Evolutionary conservation across 2,797 vertebrate species (phyloP), one percentile per base, ranked within the genome.

Genomic region (Oceanodroma leucorhoa): DNA sequence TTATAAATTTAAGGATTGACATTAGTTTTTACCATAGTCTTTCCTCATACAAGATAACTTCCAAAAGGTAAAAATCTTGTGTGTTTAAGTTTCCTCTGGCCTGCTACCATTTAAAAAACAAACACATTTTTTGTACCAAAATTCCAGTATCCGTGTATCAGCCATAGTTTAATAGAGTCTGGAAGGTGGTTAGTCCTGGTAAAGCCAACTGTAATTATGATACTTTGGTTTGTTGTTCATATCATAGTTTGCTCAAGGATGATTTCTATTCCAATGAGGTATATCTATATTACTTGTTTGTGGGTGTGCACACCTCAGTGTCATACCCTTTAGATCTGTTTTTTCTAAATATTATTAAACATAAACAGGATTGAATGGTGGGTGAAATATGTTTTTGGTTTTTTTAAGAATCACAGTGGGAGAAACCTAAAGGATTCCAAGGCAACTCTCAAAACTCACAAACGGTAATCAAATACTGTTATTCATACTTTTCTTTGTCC

Each of bases 361-460:
- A 16, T 71, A 32, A 71, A 48, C 23, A 36, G 40, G 83, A 80
- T 64, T 46, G 57, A 91, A 51, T 87, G 26, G 69, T 86, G 72
- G 69, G 26, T 95, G 4, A 87, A 96, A 64, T 90, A 17, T 94
- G 21, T 48, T 96, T 94, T 97, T 97, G 21, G n/a, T n/a, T 66
- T 84, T 81, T 98, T 97, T 90, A 93, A 99, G 99, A 99, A 96
- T 99, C 99, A 78, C 98, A 97, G 58, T 99, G 99, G 99, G 99
- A 99, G 66, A 98, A 98, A 86, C 99, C 99, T 48, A 97, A 97
- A 87, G 98, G 97, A 95, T 98, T 98, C 96, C 97, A 97, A 93
- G 98, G 97, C 80, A 97, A 95, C 45, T 91, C 94, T 87, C 91
- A 77, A 32, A 96, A 93, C n/a, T 97, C 95, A 76, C 90, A 96